Conservation (phyloP, 1,140 invertebrate species). For the Tetramorium parvispinum region DNA sequence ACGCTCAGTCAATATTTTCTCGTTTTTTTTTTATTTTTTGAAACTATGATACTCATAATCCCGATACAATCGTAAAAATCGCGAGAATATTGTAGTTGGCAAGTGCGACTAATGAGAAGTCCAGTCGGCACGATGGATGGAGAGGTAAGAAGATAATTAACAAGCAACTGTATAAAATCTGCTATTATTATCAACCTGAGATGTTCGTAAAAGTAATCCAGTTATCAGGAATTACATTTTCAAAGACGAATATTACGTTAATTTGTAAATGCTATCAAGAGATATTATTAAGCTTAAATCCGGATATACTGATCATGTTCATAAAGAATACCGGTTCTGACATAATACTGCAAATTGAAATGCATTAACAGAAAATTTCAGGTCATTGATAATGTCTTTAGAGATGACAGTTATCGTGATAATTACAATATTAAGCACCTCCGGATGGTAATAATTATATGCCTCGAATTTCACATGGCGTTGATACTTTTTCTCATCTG, state of each 20-base stretch:
- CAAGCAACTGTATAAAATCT: slow-evolving; percentile 52
- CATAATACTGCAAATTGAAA: slow-evolving; percentile 33
- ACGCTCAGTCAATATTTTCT: background rate
- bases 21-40: background rate
- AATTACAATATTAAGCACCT: slow-evolving; percentile 9
- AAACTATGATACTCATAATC: background rate
- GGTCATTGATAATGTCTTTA: slow-evolving; percentile 51
- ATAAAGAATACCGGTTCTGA: slow-evolving; percentile 46
- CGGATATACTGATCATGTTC: slow-evolving; percentile 48
- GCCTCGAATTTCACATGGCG: background rate
- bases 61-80: background rate
- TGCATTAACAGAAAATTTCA: slow-evolving; percentile 38
- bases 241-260: slow-evolving; percentile 53
- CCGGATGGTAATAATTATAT: background rate
- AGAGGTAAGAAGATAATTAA: slow-evolving; percentile 54
- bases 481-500: background rate
- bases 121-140: slow-evolving; percentile 22
- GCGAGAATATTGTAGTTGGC: slow-evolving; percentile 24
- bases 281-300: slow-evolving; percentile 55
- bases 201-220: slow-evolving; percentile 58
- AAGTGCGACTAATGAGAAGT: slow-evolving; percentile 42
- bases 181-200: slow-evolving; percentile 49
- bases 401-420: slow-evolving; percentile 32
- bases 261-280: slow-evolving; percentile 56
- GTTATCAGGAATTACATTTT: slow-evolving; percentile 57